Evolutionary conservation across 2,113 vertebrate species (phyloP).

Genomic region (Macrotis lagotis): DNA sequence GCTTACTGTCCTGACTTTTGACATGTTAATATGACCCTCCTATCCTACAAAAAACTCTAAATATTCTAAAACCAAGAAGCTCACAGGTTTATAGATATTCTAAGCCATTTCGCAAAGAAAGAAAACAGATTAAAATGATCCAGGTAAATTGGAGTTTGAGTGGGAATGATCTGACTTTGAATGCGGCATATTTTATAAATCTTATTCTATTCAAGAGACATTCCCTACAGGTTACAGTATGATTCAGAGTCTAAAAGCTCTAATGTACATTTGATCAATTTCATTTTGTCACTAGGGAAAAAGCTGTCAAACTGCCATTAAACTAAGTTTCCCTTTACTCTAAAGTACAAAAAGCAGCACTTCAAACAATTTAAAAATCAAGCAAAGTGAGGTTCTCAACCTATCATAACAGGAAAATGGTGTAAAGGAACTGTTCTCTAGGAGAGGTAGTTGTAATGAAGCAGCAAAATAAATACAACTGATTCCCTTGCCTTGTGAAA

Average conservation of each 20-base stretch:
- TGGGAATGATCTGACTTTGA: conserved; percentile 52
- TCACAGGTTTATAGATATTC: neutral
- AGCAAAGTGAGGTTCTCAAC: conserved; percentile 53
- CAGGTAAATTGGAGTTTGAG: conserved; percentile 46
- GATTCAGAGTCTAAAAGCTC: conserved; percentile 75
- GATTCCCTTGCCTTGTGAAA: conserved; percentile 3
- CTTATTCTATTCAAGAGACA: conserved; percentile 62
- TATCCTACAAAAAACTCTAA: neutral
- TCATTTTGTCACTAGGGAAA: conserved; percentile 76
- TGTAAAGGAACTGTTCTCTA: conserved; percentile 40
- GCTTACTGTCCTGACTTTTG: neutral
- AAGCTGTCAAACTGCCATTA: conserved; percentile 79
- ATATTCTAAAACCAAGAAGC: conserved; percentile 1
- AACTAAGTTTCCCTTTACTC: conserved; percentile 66
- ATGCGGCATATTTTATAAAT: conserved; percentile 63
- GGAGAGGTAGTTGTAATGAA: conserved; percentile 39
- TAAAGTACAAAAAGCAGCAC: conserved; percentile 67
- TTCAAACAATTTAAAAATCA: conserved; percentile 61
- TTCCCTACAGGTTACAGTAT: conserved; percentile 67
- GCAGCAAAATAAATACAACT: conserved; percentile 50
- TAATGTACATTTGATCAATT: conserved; percentile 79
- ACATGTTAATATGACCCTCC: neutral
- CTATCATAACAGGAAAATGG: neutral
- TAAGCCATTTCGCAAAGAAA: conserved; percentile 14
- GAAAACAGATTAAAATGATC: neutral